A percentile compares a stretch with the other conserved stretches of the same genome.
phyloP scores from a whole-genome alignment of 35 echinoderm and acorn worm species.

The Ophioderma brevispina region DNA sequence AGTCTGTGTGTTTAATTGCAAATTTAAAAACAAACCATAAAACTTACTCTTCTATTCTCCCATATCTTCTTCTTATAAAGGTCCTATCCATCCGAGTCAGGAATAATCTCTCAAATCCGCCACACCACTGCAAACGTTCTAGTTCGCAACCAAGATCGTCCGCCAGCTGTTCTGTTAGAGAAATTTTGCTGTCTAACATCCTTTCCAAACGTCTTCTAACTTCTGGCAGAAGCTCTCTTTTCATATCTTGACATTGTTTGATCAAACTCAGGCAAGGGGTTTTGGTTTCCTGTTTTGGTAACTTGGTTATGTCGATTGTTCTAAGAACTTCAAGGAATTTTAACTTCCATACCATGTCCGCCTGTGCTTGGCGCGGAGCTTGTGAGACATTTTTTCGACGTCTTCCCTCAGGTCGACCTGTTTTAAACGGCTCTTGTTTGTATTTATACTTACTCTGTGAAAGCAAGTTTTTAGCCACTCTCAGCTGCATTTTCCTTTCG shows the following conservation, averaged over 20 bases:
- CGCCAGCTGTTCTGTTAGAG: background rate
- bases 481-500: background rate
- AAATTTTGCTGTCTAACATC: background rate
- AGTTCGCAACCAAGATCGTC: background rate
- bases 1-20: no score
- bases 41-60: no score
- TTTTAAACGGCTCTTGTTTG: background rate
- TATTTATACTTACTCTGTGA: background rate
- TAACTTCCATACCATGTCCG: background rate
- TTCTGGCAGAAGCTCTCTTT: background rate
- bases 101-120: background rate
- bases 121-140: background rate
- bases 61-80: background rate
- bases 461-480: background rate
- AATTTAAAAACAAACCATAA: no score
- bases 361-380: background rate
- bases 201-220: background rate
- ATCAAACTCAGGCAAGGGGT: background rate
- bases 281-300: background rate
- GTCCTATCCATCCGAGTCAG: background rate
- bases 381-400: background rate
- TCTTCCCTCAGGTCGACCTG: background rate
- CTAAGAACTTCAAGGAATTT: background rate
- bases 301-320: background rate
- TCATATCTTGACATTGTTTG: no score